Conservation (phyloP, 2,797 vertebrate species). For the Sebastes oblongus region DNA sequence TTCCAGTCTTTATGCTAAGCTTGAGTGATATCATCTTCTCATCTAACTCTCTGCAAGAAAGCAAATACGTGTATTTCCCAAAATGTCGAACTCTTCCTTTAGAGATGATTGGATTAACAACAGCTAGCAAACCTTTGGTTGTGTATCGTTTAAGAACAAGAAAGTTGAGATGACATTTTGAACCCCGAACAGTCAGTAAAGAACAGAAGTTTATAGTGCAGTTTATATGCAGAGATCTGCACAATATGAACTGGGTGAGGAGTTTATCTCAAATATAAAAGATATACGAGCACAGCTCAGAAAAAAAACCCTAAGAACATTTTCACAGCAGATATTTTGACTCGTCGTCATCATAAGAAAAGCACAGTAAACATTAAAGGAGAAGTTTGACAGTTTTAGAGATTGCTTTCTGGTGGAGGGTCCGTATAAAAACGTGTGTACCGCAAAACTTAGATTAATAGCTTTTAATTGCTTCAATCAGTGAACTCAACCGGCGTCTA, state of each 20-base stretch:
- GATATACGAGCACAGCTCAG: too few species aligned
- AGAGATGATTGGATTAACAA: background rate
- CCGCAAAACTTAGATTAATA: too few species aligned
- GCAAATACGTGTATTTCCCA: background rate
- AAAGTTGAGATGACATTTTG: background rate
- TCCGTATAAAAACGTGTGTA: background rate
- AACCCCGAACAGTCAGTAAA: background rate
- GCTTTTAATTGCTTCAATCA: too few species aligned
- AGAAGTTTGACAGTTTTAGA: background rate
- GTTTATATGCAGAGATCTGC: background rate
- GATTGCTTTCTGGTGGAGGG: background rate
- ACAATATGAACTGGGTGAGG: background rate
- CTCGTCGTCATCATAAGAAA: background rate
- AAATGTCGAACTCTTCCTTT: too few species aligned
- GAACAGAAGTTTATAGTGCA: conserved; percentile 1
- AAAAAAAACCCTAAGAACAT: background rate
- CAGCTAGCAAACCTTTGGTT: background rate
- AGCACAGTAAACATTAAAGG: background rate
- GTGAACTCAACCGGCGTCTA: too few species aligned
- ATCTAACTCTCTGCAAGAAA: too few species aligned
- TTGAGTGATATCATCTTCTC: background rate
- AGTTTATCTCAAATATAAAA: background rate
- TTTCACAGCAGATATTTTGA: background rate
- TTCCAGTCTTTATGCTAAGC: background rate
- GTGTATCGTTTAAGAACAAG: background rate